phyloP scores from a whole-genome alignment of 2,888 invertebrate species.

The Limnephilus auricula region DNA sequence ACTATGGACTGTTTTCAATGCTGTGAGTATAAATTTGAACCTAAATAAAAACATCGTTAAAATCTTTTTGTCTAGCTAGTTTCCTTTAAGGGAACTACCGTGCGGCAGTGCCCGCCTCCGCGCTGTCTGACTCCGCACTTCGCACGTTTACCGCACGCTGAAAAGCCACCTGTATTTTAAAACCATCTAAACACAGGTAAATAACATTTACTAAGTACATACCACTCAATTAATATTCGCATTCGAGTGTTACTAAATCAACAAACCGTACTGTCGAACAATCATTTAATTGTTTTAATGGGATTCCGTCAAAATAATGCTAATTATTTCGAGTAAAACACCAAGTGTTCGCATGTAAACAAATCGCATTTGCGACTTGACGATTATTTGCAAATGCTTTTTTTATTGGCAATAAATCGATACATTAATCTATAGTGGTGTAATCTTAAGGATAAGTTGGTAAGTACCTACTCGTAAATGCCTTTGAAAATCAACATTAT shows the following conservation, averaged over 20 bases:
- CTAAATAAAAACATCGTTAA: no score
- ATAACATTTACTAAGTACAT: background rate
- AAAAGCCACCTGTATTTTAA: background rate
- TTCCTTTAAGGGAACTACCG: no score
- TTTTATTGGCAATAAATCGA: background rate
- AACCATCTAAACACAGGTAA: background rate
- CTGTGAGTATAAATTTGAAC: no score
- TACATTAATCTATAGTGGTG: background rate
- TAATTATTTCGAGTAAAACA: background rate
- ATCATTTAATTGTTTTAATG: background rate
- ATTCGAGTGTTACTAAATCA: background rate
- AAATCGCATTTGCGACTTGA: background rate
- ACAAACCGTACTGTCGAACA: background rate
- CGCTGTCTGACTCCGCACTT: conserved; percentile 38
- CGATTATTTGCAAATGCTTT: background rate
- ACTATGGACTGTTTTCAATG: no score
- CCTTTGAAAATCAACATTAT: background rate
- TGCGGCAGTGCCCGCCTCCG: background rate
- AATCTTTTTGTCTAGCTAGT: no score
- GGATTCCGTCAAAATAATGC: background rate
- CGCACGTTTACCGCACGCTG: background rate
- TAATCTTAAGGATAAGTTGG: background rate
- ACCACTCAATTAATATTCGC: background rate
- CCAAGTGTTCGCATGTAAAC: background rate
- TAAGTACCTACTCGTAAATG: background rate